Evolutionary conservation across 2,113 vertebrate genomes (phyloP), one percentile per base, ranked within the genome.

Genomic region (Maccullochella peelii): DNA sequence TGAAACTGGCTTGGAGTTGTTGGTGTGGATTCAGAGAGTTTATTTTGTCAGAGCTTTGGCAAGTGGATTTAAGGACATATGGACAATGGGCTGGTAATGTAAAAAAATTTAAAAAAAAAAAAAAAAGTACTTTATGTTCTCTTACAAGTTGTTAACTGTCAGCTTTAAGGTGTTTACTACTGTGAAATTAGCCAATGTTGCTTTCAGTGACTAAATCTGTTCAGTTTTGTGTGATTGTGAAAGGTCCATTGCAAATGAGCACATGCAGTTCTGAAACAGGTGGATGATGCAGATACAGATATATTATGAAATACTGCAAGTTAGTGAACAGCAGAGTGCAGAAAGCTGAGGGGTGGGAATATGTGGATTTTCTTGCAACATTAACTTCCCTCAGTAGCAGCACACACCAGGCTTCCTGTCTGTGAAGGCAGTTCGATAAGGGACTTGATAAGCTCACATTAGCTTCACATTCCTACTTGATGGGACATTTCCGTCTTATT

Each of bases 81-180:
- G 95, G 95, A 1, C 86, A 91, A 77, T 96, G 95, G 95, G 95
- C 95, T 91, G 95, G 95, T 96, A 91, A 94, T 54, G 14, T 38
- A 40, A 62, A 27, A 44, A n/a, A n/a, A n/a, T n/a, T n/a, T n/a
- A n/a, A n/a, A n/a, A n/a, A n/a, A n/a, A n/a, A n/a, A n/a, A n/a
- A 8, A 49, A 20, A 20, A 59, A 42, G 9, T 20, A 10, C 11
- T 30, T 58, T 1, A 14, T 27, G 1, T n/a, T 73, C 12, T 74
- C 12, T 57, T 27, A 36, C 12, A 30, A 6, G 27, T 57, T 54
- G 23, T 33, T 33, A 33, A 33, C 5, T 3, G n/a, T 66, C 6
- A 79, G 77, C 47, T 57, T 42, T 25, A 18, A 69, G 11, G 23
- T 38, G 40, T 47, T 44, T 67, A 25, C 14, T 5, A 14, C 30